A percentile compares a stretch with the other conserved stretches of the same genome.
These are phyloP conservation scores for Salminus brasiliensis DNA, from an alignment of 2,113 vertebrate species.

Conservation along the genomic window DNA sequence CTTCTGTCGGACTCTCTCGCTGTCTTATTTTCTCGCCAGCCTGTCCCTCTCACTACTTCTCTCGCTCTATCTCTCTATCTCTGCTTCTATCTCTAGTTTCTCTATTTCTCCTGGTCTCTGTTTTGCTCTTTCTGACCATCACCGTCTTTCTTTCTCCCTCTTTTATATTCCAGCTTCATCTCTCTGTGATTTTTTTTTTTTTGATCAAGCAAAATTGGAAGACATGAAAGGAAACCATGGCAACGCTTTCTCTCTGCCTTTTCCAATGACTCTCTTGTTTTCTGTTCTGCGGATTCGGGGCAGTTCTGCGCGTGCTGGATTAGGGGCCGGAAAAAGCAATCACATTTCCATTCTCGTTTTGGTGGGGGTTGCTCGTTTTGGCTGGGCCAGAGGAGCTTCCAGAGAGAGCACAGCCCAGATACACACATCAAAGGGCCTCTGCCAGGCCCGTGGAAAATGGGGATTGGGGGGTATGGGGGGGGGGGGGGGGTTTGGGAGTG, in stretches of 20 bases:
- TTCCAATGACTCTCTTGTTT: slow-evolving; percentile 39
- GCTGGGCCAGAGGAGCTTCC: slow-evolving; percentile 32
- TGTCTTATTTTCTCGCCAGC: neutral
- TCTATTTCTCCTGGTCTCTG: neutral
- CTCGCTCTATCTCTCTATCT: neutral
- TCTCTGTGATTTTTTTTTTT: slow-evolving; percentile 25
- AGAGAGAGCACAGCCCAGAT: slow-evolving; percentile 4
- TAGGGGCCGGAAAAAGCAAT: slow-evolving; percentile 42
- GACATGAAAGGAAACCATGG: slow-evolving; percentile 59
- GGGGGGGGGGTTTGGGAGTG: slow-evolving; percentile 7
- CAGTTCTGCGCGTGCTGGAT: slow-evolving; percentile 41
- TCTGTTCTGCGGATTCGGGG: slow-evolving; percentile 27
- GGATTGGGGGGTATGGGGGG: neutral
- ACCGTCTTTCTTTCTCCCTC: slow-evolving; percentile 7
- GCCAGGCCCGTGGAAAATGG: slow-evolving; percentile 28
- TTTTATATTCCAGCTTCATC: neutral
- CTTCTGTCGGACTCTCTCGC: neutral
- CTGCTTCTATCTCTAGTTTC: neutral
- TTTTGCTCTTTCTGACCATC: neutral
- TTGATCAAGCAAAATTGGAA: slow-evolving; percentile 42
- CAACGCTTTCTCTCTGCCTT: slow-evolving; percentile 47
- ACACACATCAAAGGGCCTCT: slow-evolving; percentile 42
- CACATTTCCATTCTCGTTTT: slow-evolving; percentile 28
- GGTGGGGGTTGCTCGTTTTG: slow-evolving; percentile 15
- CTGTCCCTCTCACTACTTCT: neutral